Conservation (phyloP, 2,888 invertebrate genomes). For the Tetropium fuscum region DNA sequence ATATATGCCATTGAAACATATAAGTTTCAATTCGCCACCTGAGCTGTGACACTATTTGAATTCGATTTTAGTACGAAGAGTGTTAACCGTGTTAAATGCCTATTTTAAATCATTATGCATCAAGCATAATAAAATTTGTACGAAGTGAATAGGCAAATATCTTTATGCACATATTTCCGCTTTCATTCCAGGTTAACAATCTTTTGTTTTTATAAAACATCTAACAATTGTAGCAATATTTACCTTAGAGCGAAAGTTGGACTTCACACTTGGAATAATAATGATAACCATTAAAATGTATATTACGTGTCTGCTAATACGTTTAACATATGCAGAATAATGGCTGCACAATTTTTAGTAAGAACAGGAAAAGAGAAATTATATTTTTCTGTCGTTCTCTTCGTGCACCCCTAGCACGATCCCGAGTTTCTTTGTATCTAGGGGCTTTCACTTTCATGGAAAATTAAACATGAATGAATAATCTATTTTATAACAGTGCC, state of each 20-base stretch:
- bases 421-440: neutral
- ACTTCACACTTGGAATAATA: neutral
- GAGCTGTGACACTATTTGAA: too few species aligned
- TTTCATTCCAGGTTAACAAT: neutral
- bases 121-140: neutral
- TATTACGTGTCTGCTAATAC: neutral
- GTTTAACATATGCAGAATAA: too few species aligned
- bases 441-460: constrained; percentile 12
- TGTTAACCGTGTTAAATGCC: too few species aligned
- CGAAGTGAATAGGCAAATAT: neutral
- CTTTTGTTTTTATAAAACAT: neutral
- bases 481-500: too few species aligned
- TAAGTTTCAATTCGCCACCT: too few species aligned
- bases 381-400: neutral
- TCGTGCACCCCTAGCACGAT: too few species aligned
- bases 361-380: neutral
- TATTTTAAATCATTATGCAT: too few species aligned
- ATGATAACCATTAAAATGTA: neutral
- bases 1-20: too few species aligned
- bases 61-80: too few species aligned
- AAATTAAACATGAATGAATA: too few species aligned
- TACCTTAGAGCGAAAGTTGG: neutral
- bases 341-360: too few species aligned
- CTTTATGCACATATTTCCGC: neutral
- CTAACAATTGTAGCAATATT: neutral